Conservation (phyloP, 2,888 invertebrate genomes). For the Nudaria mundana region DNA sequence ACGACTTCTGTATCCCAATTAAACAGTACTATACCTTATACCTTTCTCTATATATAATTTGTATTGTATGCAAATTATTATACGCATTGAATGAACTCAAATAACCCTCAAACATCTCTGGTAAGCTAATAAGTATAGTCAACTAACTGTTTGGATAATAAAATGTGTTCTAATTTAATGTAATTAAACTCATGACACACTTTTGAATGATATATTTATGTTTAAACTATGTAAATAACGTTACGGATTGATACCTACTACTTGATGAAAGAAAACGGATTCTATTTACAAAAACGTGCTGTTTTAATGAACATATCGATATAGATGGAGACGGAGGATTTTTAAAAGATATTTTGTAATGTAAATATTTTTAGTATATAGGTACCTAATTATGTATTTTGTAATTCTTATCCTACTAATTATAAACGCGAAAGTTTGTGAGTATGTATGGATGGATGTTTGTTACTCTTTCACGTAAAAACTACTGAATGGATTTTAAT, state of each 20-base stretch:
- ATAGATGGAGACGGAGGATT: too few relatives aligned
- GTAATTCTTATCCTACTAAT: too few relatives aligned
- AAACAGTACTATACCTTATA: too few relatives aligned
- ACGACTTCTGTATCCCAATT: too few relatives aligned
- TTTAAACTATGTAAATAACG: conserved; percentile 13
- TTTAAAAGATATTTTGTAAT: too few relatives aligned
- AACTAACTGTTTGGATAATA: not conserved
- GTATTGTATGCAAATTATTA: conserved; percentile 1
- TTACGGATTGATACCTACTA: conserved; percentile 14
- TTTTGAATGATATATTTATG: conserved; percentile 13
- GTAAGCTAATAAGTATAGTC: too few relatives aligned
- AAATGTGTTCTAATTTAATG: conserved; percentile 7
- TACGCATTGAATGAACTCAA: not conserved
- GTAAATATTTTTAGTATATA: too few relatives aligned
- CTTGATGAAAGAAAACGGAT: conserved; percentile 18
- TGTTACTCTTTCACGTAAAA: too few relatives aligned
- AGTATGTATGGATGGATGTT: too few relatives aligned
- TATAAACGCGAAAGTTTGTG: too few relatives aligned
- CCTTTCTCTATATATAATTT: not conserved
- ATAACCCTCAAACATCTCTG: conserved; percentile 1
- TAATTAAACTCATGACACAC: conserved; percentile 21
- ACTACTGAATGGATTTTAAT: too few relatives aligned
- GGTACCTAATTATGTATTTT: too few relatives aligned
- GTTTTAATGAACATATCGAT: conserved; percentile 34
- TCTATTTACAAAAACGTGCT: conserved; percentile 18